Base-by-base conservation (phyloP, 2,113 vertebrate species). In the Hydrochoerus hydrochaeris region DNA sequence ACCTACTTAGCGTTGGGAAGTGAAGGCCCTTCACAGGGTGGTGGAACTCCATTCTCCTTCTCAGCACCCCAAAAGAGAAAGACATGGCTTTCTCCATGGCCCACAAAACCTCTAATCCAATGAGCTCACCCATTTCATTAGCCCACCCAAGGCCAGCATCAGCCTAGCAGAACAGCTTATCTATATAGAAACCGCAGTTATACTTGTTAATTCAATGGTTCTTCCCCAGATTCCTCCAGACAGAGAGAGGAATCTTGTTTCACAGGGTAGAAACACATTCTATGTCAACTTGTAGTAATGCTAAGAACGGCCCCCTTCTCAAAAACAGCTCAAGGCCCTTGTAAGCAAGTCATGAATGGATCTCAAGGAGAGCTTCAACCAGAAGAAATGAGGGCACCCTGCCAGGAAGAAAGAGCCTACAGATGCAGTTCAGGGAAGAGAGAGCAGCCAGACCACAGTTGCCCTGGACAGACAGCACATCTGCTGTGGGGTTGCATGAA, bases 161-260 rank as follows among this genome's bases (percentile, higher is more conserved):
- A 38, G 20, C 38, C 85, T 62, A 81, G 58, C 24, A 35, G 3
- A 81, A 67, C 0, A 73, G 80, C 32, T 52, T 58, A 10, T 86
- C 24, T 63, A 30, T 22, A 38, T 4, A 19, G 77, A 95, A 91
- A 88, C 7, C 1, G n/a, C 17, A 17, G 13, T 38, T 49, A 49
- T 11, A 28, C 65, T 10, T 46, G 17, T 46, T 52, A 67, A 6
- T 80, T 95, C 9, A 20, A 0, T 73, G 81, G 60, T 58, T 80
- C 63, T 81, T 94, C 32, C 20, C 88, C 30, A 89, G 73, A 82
- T 60, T 82, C 65, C 17, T 57, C 32, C 75, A 84, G 84, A 88
- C 26, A 71, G 14, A n/a, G 44, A 81, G 35, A 65, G 54, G 30
- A 35, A n/a, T 60, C 41, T 19, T 38, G 4, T 75, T 80, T 75